phyloP scores from a whole-genome alignment of 2,113 vertebrate species.

The Pseudorasbora parva region DNA sequence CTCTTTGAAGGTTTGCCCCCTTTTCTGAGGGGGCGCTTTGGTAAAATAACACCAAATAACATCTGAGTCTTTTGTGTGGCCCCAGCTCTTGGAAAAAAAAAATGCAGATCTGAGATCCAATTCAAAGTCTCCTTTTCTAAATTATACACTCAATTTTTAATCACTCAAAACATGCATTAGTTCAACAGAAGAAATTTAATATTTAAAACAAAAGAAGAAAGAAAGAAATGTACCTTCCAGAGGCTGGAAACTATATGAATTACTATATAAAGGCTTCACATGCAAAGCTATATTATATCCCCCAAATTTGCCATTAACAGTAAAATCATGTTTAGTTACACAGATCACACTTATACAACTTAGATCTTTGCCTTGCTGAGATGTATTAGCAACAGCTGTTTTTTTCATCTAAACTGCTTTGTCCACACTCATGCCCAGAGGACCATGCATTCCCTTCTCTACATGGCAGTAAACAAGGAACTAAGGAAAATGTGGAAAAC shows the following conservation, averaged over 20 bases:
- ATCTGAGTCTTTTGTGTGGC: constrained; percentile 44
- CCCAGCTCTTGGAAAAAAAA: constrained; percentile 23
- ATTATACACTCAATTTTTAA: not conserved
- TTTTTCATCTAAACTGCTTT: constrained; percentile 45
- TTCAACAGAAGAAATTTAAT: not conserved
- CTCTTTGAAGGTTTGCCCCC: constrained; percentile 48
- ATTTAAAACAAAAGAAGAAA: not conserved
- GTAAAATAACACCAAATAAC: constrained; percentile 52
- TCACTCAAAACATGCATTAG: not conserved
- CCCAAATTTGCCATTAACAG: not conserved
- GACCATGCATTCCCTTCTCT: constrained; percentile 32
- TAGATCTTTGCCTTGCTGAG: constrained; percentile 8
- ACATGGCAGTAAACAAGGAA: constrained; percentile 18
- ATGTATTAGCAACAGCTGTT: constrained; percentile 47
- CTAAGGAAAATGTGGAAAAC: constrained; percentile 22
- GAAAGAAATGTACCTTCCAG: not conserved
- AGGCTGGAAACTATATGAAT: not conserved
- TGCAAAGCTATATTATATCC: not conserved
- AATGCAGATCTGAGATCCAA: not conserved
- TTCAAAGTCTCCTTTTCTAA: not conserved
- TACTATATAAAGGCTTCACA: not conserved
- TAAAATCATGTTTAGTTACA: not conserved
- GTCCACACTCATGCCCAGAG: constrained; percentile 20
- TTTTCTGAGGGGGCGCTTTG: constrained; percentile 29
- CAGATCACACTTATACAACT: not conserved